Evolutionary conservation across 1,140 invertebrate species (phyloP), one percentile per base, ranked within the genome.

Genomic region (Ctenoplectra terminalis): DNA sequence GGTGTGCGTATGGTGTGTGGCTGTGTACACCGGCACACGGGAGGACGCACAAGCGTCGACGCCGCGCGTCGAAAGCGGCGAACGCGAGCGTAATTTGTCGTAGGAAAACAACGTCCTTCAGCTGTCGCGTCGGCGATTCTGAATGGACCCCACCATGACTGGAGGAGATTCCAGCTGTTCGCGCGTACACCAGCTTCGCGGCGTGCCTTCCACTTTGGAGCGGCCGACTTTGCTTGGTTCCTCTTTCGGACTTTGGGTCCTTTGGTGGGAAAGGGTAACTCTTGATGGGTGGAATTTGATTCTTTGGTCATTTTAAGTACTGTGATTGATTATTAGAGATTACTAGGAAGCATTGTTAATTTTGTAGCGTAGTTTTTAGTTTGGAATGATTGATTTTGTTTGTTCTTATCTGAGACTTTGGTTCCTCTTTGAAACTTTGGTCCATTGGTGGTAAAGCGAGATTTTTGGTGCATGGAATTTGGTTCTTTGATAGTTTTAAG

Each of bases 81-180:
- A 37, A 85, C 52, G 70, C 66, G 66, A 64, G 69, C 76, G 85
- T 78, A 87, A 87, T 87, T 87, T 76, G 67, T 87, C 74, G 75
- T 76, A 76, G 81, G 67, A 81, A 79, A 87, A 64, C 75, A 81
- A 82, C 81, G 79, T 80, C 82, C 82, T 77, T 87, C 81, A 77
- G 46, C 81, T 70, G 75, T 56, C 71, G 64, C 34, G 72, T 75
- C 52, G 61, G 20, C 26, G 72, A 81, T 74, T 79, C 70, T 86
- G 84, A 86, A 86, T 79, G 73, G 81, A 86, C 50, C 48, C 48
- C 37, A 26, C 31, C 37, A 37, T 74, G n/a, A 66, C 71, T 46
- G 50, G 43, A 64, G 48, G 61, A 66, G 60, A 75, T 58, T 66
- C 60, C 72, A 74, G 52, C 60, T 75, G 79, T 73, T 80, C 77